These are phyloP conservation scores for Albula goreensis DNA, from an alignment of 2,113 vertebrate species.

Conservation along the genomic window DNA sequence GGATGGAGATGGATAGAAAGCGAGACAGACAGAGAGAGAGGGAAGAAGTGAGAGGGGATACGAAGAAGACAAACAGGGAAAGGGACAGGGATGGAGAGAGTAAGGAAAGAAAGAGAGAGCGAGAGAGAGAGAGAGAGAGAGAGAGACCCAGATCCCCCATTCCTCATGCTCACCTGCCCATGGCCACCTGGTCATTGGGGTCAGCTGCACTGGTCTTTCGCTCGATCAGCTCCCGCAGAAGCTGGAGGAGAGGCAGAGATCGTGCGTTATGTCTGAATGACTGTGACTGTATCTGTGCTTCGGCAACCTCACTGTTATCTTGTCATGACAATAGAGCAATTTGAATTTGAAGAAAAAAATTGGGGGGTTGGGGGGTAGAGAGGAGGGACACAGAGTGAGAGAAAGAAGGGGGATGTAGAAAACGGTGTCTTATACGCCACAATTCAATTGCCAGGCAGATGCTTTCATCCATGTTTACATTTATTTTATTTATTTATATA, in stretches of 20 bases:
- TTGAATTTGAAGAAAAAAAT: too few relatives aligned
- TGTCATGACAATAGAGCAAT: too few relatives aligned
- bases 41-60: background rate
- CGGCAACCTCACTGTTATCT: too few relatives aligned
- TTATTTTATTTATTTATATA: too few relatives aligned
- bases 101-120: background rate
- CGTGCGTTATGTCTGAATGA: too few relatives aligned
- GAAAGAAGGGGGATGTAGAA: background rate
- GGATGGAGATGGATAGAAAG: background rate
- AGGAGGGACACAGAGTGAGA: background rate
- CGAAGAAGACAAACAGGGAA: background rate
- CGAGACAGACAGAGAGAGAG: background rate
- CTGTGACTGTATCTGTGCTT: too few relatives aligned
- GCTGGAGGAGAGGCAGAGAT: background rate
- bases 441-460: too few relatives aligned
- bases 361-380: too few relatives aligned
- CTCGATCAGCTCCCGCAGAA: conserved; percentile 50
- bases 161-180: conserved; percentile 45
- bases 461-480: background rate
- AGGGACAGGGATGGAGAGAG: background rate
- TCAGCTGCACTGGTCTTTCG: conserved; percentile 49
- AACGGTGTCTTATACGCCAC: background rate
- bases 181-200: conserved; percentile 56
- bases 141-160: background rate
- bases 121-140: background rate